Evolutionary conservation across 2,113 vertebrate species (phyloP).

Genomic region (Hyperopisus bebe): DNA sequence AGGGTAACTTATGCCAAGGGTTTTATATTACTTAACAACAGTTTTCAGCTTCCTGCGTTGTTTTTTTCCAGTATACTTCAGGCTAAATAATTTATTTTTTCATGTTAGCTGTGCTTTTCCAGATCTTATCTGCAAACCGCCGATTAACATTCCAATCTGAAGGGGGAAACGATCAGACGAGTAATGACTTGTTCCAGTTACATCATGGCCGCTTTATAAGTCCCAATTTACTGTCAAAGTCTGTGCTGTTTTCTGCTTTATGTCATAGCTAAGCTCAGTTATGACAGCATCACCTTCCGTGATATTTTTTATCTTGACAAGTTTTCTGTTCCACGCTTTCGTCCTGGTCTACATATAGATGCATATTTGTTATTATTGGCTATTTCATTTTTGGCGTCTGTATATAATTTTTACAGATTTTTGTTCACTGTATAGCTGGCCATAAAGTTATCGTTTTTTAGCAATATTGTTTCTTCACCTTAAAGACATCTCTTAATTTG

Average conservation of each 20-base stretch:
- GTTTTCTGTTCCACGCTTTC: not conserved
- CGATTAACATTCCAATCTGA: not conserved
- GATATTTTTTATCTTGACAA: not conserved
- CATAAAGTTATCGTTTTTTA: not conserved
- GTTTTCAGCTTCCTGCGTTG: not conserved
- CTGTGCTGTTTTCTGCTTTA: not conserved
- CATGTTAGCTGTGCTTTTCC: constrained; percentile 1
- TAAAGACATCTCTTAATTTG: not conserved
- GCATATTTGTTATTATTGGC: not conserved
- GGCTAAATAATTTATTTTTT: not conserved
- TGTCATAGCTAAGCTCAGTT: not conserved
- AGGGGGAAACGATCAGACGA: not conserved
- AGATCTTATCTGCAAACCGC: not conserved
- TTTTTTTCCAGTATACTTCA: not conserved
- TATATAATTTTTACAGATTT: not conserved
- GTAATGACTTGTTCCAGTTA: not conserved
- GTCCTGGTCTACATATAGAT: not conserved
- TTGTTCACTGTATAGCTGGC: not conserved
- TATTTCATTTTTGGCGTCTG: not conserved
- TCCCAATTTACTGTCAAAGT: not conserved
- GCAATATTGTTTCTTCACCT: not conserved
- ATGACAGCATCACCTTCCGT: not conserved
- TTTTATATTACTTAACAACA: not conserved
- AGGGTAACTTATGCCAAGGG: not conserved
- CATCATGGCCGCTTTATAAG: constrained; percentile 9